These are phyloP conservation scores for Rhinopomastus cyanomelas DNA, from an alignment of 2,113 vertebrate genomes.

Conservation along the genomic window DNA sequence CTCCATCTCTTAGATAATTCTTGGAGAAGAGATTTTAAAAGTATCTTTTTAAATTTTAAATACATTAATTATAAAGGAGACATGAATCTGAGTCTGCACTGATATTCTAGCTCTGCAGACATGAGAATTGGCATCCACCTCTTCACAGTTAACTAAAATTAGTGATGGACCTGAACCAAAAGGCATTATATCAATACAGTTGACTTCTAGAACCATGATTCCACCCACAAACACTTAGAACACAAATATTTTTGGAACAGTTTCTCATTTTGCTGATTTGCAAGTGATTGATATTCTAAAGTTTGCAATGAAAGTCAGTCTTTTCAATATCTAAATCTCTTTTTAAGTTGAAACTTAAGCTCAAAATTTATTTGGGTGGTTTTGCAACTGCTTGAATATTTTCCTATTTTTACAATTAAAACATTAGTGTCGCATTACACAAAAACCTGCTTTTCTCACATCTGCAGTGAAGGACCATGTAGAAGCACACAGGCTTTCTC, in stretches of 20 bases:
- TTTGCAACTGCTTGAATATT: neutral
- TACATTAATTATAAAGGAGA: constrained; percentile 35
- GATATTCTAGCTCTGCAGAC: neutral
- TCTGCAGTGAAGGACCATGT: neutral
- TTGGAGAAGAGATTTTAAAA: neutral
- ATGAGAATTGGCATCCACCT: constrained; percentile 3
- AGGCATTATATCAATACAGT: neutral
- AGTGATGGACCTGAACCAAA: constrained; percentile 41
- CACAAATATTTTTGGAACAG: neutral
- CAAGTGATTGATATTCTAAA: neutral
- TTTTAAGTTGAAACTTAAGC: neutral
- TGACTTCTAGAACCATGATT: constrained; percentile 4
- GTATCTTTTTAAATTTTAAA: neutral
- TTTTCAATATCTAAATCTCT: neutral
- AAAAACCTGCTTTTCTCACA: neutral
- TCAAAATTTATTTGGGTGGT: neutral
- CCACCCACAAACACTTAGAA: neutral
- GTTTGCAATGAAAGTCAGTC: neutral
- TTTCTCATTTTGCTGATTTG: neutral
- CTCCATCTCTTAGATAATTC: constrained; percentile 25
- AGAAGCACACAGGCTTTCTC: neutral
- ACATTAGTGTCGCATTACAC: neutral
- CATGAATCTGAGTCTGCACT: constrained; percentile 12
- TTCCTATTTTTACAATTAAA: neutral
- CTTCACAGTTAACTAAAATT: constrained; percentile 40